Conservation (phyloP, 2,113 vertebrate species). For the Elgaria multicarinata region DNA sequence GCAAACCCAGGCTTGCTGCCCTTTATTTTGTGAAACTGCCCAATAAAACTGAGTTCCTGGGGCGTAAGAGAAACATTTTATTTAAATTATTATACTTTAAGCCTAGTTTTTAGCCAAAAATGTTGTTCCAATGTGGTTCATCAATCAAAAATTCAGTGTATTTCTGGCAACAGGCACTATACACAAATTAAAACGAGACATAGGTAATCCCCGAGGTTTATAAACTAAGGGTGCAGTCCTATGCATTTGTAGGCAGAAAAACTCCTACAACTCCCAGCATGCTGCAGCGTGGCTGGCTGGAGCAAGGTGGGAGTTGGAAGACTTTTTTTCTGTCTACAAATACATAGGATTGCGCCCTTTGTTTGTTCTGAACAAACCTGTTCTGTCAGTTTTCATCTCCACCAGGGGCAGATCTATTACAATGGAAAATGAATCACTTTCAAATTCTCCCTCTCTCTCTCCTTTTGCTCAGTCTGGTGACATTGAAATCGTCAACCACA, state of each 20-base stretch:
- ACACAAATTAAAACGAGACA: background rate
- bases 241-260: too few relatives aligned
- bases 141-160: background rate
- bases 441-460: slow-evolving; percentile 41
- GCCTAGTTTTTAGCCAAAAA: too few relatives aligned
- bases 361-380: too few relatives aligned
- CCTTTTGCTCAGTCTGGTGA: slow-evolving; percentile 88
- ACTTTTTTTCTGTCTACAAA: too few relatives aligned
- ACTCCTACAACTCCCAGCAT: too few relatives aligned
- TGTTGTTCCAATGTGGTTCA: background rate
- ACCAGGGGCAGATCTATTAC: too few relatives aligned
- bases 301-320: too few relatives aligned
- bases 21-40: background rate
- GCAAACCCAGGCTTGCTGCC: background rate
- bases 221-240: background rate
- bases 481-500: slow-evolving; percentile 96
- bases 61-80: background rate
- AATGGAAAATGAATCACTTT: slow-evolving; percentile 7
- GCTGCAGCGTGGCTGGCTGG: too few relatives aligned
- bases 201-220: background rate
- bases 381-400: too few relatives aligned
- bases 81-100: background rate
- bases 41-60: background rate
- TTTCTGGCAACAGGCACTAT: too few relatives aligned
- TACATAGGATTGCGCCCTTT: too few relatives aligned